A percentile compares a stretch with the other conserved stretches of the same genome.
Conservation (phyloP, 2,888 invertebrate genomes). For the Phytoseiulus persimilis region DNA sequence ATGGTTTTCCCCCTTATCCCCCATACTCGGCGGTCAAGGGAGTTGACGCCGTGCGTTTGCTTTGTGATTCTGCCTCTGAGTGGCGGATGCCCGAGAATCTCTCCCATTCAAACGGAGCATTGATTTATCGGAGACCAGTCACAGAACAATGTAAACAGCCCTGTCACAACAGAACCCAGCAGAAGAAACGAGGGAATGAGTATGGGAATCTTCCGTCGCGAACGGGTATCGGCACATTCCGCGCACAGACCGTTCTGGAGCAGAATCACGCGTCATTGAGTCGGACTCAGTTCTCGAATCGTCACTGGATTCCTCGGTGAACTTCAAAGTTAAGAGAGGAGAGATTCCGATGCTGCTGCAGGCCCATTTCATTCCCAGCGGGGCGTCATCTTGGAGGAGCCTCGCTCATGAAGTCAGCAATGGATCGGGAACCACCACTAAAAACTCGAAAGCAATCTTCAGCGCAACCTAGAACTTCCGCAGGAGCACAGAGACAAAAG, state of each 20-base stretch:
- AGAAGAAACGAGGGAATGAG: background rate
- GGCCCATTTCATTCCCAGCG: no score
- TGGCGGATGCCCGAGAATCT: background rate
- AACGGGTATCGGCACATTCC: background rate
- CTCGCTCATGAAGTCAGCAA: no score
- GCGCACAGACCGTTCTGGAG: background rate
- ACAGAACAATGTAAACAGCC: background rate
- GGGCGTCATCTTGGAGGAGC: no score
- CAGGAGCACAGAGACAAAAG: background rate
- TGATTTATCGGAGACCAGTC: background rate
- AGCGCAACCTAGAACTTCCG: background rate
- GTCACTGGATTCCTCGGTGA: background rate
- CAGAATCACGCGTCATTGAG: background rate
- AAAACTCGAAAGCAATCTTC: no score
- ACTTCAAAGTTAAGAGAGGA: background rate
- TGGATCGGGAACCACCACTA: no score
- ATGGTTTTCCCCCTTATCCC: background rate
- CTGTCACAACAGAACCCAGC: background rate
- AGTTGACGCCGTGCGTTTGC: background rate
- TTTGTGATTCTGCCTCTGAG: background rate
- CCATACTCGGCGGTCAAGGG: background rate
- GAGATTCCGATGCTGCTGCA: no score
- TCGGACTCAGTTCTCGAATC: background rate
- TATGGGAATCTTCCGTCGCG: background rate
- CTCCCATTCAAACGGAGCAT: background rate